Evolutionary conservation across 1,140 invertebrate species (phyloP).

Genomic region (Cotesia glomerata): DNA sequence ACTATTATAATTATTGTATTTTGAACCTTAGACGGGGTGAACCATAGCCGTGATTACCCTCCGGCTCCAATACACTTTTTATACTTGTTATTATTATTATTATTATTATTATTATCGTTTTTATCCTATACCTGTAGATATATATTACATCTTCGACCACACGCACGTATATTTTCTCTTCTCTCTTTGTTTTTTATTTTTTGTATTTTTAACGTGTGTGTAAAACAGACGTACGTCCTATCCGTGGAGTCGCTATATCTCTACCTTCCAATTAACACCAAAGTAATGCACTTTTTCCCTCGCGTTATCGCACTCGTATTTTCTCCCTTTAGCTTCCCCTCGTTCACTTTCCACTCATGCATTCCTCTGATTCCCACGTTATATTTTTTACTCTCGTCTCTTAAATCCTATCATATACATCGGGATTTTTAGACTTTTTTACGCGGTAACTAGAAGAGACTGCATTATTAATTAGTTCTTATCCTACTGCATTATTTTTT

Average conservation of each 20-base stretch:
- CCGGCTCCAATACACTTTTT: neutral
- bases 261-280: conserved; percentile 21
- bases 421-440: too few species aligned
- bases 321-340: conserved; percentile 9
- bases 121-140: neutral
- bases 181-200: neutral
- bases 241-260: neutral
- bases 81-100: neutral
- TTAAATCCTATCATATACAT: too few species aligned
- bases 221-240: neutral
- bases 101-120: neutral
- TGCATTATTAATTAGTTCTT: too few species aligned
- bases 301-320: conserved; percentile 19
- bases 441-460: too few species aligned
- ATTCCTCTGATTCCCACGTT: conserved; percentile 11
- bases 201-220: too few species aligned
- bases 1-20: too few species aligned
- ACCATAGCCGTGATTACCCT: conserved; percentile 11
- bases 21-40: conserved; percentile 7
- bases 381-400: neutral
- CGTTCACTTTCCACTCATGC: neutral
- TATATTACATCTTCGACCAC: neutral
- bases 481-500: too few species aligned
- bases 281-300: conserved; percentile 19
- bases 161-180: neutral